A percentile compares a stretch with the other conserved stretches of the same genome.
These are phyloP conservation scores for Sesia apiformis DNA, from an alignment of 2,888 invertebrate species.

Conservation along the genomic window DNA sequence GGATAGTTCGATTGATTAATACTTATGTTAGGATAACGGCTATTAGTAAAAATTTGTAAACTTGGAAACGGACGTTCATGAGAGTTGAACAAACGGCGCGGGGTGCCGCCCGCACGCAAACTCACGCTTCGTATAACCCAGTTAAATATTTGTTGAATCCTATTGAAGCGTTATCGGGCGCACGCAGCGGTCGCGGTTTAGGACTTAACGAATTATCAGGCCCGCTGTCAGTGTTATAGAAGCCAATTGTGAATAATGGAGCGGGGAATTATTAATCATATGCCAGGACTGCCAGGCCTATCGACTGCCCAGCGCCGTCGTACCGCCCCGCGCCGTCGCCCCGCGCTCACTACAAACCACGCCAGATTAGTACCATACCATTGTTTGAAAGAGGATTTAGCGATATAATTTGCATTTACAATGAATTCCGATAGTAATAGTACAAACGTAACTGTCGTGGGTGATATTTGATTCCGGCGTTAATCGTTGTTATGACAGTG, in stretches of 20 bases:
- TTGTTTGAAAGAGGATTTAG: slow-evolving; percentile 28
- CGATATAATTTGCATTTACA: slow-evolving; percentile 19
- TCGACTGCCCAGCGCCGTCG: slow-evolving; percentile 4
- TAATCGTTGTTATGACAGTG: no score
- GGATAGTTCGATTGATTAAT: no score
- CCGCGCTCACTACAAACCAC: slow-evolving; percentile 22
- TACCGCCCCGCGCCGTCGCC: slow-evolving; percentile 8
- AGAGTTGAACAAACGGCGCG: slow-evolving; percentile 1
- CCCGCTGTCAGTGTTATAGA: slow-evolving; percentile 50
- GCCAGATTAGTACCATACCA: slow-evolving; percentile 23
- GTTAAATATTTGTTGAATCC: slow-evolving; percentile 43
- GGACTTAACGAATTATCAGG: slow-evolving; percentile 63
- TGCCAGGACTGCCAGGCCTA: slow-evolving; percentile 11
- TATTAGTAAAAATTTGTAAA: neutral
- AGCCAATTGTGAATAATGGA: slow-evolving; percentile 63
- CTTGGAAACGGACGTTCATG: neutral
- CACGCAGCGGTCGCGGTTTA: slow-evolving; percentile 59
- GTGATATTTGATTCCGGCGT: no score
- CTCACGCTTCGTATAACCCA: slow-evolving; percentile 21
- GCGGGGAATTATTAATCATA: slow-evolving; percentile 44
- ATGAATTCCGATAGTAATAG: slow-evolving; percentile 12
- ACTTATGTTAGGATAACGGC: no score
- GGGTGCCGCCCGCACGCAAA: slow-evolving; percentile 4
- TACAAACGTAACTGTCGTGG: neutral
- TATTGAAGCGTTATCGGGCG: slow-evolving; percentile 54